phyloP scores from a whole-genome alignment of 2,113 vertebrate genomes.

The Rhineura floridana region DNA sequence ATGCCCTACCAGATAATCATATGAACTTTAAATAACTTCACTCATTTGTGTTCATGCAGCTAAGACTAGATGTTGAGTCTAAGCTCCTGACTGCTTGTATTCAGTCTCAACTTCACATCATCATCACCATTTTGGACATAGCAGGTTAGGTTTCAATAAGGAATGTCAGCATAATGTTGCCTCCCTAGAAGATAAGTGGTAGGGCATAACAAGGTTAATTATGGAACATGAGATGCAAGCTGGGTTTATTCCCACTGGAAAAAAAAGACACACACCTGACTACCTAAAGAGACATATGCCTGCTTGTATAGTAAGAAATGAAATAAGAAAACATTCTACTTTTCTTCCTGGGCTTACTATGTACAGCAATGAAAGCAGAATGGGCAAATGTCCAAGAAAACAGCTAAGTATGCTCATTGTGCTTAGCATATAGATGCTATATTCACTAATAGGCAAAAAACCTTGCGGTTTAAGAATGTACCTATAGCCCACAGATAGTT shows the following conservation, averaged over 20 bases:
- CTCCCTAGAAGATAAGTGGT: neutral
- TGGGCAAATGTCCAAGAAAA: neutral
- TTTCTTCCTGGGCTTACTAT: neutral
- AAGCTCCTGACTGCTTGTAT: too few species aligned
- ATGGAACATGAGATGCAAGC: neutral
- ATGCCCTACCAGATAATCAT: neutral
- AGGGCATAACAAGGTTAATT: neutral
- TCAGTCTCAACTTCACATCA: neutral
- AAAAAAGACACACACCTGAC: neutral
- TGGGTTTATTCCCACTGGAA: neutral
- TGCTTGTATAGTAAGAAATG: neutral
- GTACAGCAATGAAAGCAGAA: neutral
- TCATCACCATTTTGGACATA: neutral
- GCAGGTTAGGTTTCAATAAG: neutral
- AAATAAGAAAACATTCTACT: neutral
- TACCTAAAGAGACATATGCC: neutral
- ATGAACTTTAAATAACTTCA: neutral
- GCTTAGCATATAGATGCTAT: neutral
- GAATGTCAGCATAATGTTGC: neutral
- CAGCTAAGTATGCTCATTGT: neutral
- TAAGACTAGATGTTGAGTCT: neutral
- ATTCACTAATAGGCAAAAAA: too few species aligned
- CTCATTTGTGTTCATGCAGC: neutral
- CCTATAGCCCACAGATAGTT: too few species aligned
- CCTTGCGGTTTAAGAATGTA: too few species aligned